These are phyloP conservation scores for Eonycteris spelaea DNA, from an alignment of 2,113 vertebrate species.

Conservation along the genomic window DNA sequence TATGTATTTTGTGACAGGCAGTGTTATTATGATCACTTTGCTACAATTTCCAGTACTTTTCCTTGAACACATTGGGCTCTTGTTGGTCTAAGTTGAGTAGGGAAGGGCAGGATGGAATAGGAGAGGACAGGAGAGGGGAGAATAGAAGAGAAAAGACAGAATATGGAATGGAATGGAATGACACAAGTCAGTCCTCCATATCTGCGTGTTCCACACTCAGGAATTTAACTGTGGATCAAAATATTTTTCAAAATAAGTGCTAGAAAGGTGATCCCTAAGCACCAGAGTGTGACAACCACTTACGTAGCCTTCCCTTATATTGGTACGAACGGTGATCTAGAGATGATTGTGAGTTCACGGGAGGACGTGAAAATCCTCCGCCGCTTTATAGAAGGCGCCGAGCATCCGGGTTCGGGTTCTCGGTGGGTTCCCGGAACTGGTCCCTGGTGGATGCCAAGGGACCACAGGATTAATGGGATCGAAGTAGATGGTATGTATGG, in stretches of 20 bases:
- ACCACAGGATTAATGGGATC: too few relatives aligned
- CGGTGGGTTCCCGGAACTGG: not conserved
- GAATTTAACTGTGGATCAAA: not conserved
- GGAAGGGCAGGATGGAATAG: too few relatives aligned
- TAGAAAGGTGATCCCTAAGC: too few relatives aligned
- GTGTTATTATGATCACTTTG: fast-evolving
- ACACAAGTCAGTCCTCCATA: not conserved
- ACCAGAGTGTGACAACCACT: fast-evolving
- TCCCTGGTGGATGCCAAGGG: too few relatives aligned
- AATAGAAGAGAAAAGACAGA: too few relatives aligned
- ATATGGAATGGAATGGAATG: not conserved
- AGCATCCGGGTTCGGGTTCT: too few relatives aligned
- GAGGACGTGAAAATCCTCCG: too few relatives aligned
- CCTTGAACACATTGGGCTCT: not conserved
- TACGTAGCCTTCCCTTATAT: fast-evolving
- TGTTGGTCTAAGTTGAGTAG: fast-evolving
- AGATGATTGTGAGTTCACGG: fast-evolving
- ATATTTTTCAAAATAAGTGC: not conserved
- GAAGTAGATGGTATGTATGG: not conserved
- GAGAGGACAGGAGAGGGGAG: too few relatives aligned
- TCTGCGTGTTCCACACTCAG: not conserved
- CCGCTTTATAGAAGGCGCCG: not conserved
- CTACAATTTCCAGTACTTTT: not conserved
- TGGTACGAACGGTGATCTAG: fast-evolving
- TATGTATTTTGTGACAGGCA: too few relatives aligned